Base-by-base conservation (phyloP, 2,797 vertebrate genomes). In the Limnodromus scolopaceus region DNA sequence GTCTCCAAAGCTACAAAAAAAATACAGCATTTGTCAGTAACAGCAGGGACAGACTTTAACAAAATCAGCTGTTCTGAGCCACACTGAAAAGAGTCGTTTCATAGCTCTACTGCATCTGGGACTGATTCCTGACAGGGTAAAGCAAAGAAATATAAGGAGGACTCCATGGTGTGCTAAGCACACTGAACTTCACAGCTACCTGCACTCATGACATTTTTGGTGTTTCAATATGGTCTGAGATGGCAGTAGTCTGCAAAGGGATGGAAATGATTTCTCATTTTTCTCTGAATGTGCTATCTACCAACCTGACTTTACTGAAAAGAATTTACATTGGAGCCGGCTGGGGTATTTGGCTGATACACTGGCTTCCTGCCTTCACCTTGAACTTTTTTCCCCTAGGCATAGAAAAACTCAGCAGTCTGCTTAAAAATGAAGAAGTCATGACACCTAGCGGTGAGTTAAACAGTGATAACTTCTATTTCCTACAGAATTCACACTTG, bases 391-490 rank as follows among this genome's bases (percentile, higher is more conserved):
- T 34, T 43, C 27, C 23, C n/a, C 5, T 9, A 66, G 60, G 49
- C 66, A 22, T 16, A 36, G 19, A 34, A 76, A 84, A 89, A 38
- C 43, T 74, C 72, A 45, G 13, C 20, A 38, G 16, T 34, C 68
- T 46, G 64, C 61, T 83, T 91, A 93, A 96, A 97, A 92, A 75
- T 93, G 88, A 96, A 93, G 71, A 83, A 15, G 53, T 68, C 13
- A 0, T 95, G 96, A 97, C 96, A 97, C 60, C 96, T 96, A 96
- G 96, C 15, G 96, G 96, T 89, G 55, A 91, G 8, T 60, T 45
- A 23, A 28, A 46, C 55, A 36, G 30, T 15, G 22, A 1, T 34
- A 28, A 25, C 53, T 70, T 34, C 24, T 25, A 5, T 60, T 70
- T 89, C 66, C 24, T 32, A 4, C 49, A 18, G 70, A 24, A 63